phyloP scores from a whole-genome alignment of 2,113 vertebrate genomes.

The Oreocharis arfaki region DNA sequence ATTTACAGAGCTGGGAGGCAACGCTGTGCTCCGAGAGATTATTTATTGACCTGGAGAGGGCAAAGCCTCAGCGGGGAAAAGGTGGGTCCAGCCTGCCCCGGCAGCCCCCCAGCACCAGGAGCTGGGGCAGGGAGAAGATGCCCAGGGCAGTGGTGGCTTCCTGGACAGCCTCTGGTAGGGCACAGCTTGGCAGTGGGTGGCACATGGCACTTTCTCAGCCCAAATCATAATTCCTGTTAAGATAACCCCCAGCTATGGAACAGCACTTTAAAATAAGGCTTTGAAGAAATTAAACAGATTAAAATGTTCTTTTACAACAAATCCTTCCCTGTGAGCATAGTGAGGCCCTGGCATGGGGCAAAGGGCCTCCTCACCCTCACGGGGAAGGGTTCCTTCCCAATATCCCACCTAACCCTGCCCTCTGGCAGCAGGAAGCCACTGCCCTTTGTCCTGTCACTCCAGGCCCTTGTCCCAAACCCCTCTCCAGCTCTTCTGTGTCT shows the following conservation, averaged over 20 bases:
- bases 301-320: not conserved
- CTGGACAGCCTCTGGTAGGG: not conserved
- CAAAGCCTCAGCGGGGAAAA: accelerated
- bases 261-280: not conserved
- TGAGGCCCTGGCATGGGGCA: not conserved
- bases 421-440: not conserved
- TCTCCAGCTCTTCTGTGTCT: not conserved
- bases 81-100: accelerated
- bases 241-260: not conserved
- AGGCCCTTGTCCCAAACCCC: not conserved
- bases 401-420: accelerated
- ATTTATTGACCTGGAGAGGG: not conserved
- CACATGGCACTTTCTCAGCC: accelerated
- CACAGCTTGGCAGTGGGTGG: not conserved
- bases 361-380: not conserved
- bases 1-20: not conserved
- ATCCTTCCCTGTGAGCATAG: not conserved
- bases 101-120: not conserved
- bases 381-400: accelerated
- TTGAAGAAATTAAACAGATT: not conserved
- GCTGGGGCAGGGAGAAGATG: not conserved
- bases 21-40: not conserved
- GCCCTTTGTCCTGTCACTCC: not conserved
- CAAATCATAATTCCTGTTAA: accelerated
- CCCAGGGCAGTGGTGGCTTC: accelerated